phyloP scores from a whole-genome alignment of 2,888 invertebrate species.

The Hoplodrina blanda region DNA sequence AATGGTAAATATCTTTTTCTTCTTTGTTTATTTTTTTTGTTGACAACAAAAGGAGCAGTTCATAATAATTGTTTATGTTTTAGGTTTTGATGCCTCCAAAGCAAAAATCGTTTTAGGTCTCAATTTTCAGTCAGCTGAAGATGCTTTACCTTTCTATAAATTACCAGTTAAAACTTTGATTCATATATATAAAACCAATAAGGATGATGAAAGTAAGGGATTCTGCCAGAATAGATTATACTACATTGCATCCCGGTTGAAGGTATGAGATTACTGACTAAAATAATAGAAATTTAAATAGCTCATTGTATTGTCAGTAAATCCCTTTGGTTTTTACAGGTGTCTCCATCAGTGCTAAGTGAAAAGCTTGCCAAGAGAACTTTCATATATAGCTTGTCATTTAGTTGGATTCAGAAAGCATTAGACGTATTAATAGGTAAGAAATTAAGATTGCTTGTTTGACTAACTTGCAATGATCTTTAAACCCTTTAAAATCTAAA shows the following conservation, averaged over 20 bases:
- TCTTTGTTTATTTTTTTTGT: not conserved
- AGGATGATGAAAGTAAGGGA: constrained; percentile 81
- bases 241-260: constrained; percentile 87
- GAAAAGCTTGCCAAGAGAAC: constrained; percentile 86
- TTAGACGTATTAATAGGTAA: constrained; percentile 88
- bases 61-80: constrained; percentile 34
- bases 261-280: constrained; percentile 69
- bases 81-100: constrained; percentile 76
- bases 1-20: constrained; percentile 33
- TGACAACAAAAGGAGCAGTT: not conserved
- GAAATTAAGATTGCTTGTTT: not conserved
- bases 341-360: constrained; percentile 83
- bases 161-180: constrained; percentile 80
- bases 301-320: not conserved
- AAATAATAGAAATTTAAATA: too few species aligned
- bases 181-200: constrained; percentile 77
- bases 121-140: constrained; percentile 83
- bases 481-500: too few species aligned
- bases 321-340: constrained; percentile 71
- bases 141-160: constrained; percentile 89
- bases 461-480: too few species aligned
- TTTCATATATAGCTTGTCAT: constrained; percentile 90
- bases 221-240: constrained; percentile 90
- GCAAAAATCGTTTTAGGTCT: constrained; percentile 80
- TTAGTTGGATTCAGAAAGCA: constrained; percentile 89